These are phyloP conservation scores for Deroptyus accipitrinus DNA, from an alignment of 2,113 vertebrate species.

Conservation along the genomic window DNA sequence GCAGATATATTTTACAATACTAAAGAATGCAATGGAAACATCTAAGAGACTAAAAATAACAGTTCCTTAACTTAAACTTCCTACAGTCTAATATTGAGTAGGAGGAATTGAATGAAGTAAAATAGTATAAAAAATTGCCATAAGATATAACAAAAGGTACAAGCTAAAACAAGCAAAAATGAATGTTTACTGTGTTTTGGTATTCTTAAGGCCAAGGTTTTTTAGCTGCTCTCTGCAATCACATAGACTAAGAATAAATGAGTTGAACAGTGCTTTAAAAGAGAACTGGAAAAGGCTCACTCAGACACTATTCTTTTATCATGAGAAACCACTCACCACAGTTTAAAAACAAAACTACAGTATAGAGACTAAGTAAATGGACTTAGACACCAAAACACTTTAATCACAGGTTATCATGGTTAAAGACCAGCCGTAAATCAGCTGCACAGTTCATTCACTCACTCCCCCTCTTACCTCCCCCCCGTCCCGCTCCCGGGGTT, in stretches of 20 bases:
- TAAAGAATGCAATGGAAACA: background rate
- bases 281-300: background rate
- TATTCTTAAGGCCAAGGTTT: background rate
- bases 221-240: background rate
- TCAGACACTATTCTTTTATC: background rate
- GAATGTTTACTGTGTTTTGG: background rate
- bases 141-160: background rate
- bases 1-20: background rate
- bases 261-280: background rate
- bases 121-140: background rate
- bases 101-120: background rate
- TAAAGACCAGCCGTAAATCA: too few species aligned
- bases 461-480: too few species aligned
- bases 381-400: background rate
- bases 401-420: too few species aligned
- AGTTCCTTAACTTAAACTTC: background rate
- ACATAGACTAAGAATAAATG: background rate
- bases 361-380: background rate
- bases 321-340: rapidly evolving
- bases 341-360: background rate
- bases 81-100: background rate
- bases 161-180: background rate
- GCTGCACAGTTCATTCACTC: too few species aligned
- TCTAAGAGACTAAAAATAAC: rapidly evolving
- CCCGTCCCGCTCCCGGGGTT: too few species aligned